Conservation (phyloP, 1,140 invertebrate genomes). For the Bombus polaris region DNA sequence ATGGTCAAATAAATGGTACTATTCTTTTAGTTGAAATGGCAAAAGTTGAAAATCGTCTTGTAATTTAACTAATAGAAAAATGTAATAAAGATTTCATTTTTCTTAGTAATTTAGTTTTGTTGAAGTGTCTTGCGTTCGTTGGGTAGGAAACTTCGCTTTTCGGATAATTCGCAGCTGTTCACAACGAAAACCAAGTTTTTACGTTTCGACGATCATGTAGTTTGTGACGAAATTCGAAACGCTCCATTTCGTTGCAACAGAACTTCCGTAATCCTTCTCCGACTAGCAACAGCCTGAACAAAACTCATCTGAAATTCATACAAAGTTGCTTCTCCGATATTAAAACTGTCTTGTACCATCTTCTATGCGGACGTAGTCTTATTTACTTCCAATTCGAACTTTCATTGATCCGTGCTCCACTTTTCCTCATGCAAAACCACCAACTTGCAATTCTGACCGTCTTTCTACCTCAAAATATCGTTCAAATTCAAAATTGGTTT, state of each 20-base stretch:
- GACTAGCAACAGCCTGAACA: background rate
- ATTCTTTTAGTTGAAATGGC: no score
- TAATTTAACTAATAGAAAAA: no score
- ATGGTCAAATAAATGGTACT: no score
- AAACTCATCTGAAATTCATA: slow-evolving; percentile 15
- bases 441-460: background rate
- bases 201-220: background rate
- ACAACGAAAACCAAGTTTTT: background rate
- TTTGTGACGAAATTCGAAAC: background rate
- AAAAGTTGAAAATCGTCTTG: no score
- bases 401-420: background rate
- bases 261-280: slow-evolving; percentile 16
- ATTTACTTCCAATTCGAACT: slow-evolving; percentile 17
- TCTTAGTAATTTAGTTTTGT: background rate
- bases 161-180: background rate
- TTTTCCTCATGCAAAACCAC: background rate
- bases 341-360: slow-evolving; percentile 17
- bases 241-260: background rate
- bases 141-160: background rate
- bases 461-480: background rate
- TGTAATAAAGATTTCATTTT: background rate
- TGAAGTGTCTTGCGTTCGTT: background rate
- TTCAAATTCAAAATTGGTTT: background rate
- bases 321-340: slow-evolving; percentile 4
- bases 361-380: background rate